phyloP scores from a whole-genome alignment of 2,888 invertebrate genomes.

The Amitus sp. region DNA sequence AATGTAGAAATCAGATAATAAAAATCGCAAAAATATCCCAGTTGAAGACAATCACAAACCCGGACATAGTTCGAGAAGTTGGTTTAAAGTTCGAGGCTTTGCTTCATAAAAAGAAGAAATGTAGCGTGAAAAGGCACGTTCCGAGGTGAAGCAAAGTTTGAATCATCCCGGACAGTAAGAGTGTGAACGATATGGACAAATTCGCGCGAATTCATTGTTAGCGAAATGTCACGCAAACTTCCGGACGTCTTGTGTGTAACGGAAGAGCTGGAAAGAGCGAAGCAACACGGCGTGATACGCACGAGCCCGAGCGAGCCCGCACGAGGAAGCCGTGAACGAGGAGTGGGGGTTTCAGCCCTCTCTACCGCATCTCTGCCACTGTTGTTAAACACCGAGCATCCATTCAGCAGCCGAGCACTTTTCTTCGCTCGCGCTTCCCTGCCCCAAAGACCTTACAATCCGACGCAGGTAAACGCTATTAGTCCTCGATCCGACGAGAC shows the following conservation, averaged over 20 bases:
- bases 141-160: no score
- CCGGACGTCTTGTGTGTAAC: conserved; percentile 13
- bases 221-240: conserved; percentile 20
- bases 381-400: conserved; percentile 58
- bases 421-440: conserved; percentile 35
- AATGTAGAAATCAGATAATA: no score
- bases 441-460: background rate
- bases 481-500: background rate
- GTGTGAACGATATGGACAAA: no score
- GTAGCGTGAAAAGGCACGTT: no score
- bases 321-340: conserved; percentile 47
- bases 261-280: no score
- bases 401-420: conserved; percentile 52
- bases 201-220: background rate
- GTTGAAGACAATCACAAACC: no score
- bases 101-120: no score
- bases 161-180: no score
- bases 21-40: no score
- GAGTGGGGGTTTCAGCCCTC: conserved; percentile 45
- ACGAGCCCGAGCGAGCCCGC: no score
- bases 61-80: no score
- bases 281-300: conserved; percentile 1
- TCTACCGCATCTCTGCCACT: conserved; percentile 48
- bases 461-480: background rate
- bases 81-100: no score